Evolutionary conservation across 1,140 invertebrate genomes (phyloP), one percentile per base, ranked within the genome.

Genomic region (Aleiodes sp.): DNA sequence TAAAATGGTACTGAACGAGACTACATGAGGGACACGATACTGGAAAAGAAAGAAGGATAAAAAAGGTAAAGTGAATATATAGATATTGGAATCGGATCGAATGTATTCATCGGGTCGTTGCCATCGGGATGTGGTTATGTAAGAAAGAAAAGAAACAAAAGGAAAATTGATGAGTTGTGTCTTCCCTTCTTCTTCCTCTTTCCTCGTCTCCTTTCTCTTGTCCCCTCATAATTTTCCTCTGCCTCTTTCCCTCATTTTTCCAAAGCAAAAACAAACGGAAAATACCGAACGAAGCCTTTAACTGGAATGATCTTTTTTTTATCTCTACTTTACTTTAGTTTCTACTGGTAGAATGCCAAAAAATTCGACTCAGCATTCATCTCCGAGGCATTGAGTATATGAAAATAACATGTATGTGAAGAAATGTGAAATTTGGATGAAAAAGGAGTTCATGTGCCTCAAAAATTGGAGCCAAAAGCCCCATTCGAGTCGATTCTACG

Each of bases 61-160:
- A 59, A 31, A 59, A 31, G 16, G 16, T 3, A 31, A 31, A 28
- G 56, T 6, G 28, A 16, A n/a, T 31, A 59, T 59, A 59, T 59
- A 59, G 56, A 28, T 14, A 59, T 59, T n/a, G n/a, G 56, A 24
- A 33, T 24, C 14, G 9, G 56, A 59, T 59, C 56, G 56, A 59
- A 59, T 31, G 14, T 59, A n/a, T 59, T 9, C 56, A 12, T 21
- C 56, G 28, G 56, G 56, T 59, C 56, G 28, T 59, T 59, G 56
- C 26, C 56, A 7, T 31, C n/a, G 56, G 56, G 26, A 59, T 59
- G 56, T 16, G 12, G 56, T 59, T 59, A 59, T n/a, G 56, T 31
- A 59, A 59, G 56, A 59, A 28, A 31, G 28, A 31, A 16, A 31
- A 26, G 31, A 59, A 59, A 59, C 10, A n/a, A 59, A 59, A 59